phyloP scores from a whole-genome alignment of 2,888 invertebrate species.

The Sesamia inferens region DNA sequence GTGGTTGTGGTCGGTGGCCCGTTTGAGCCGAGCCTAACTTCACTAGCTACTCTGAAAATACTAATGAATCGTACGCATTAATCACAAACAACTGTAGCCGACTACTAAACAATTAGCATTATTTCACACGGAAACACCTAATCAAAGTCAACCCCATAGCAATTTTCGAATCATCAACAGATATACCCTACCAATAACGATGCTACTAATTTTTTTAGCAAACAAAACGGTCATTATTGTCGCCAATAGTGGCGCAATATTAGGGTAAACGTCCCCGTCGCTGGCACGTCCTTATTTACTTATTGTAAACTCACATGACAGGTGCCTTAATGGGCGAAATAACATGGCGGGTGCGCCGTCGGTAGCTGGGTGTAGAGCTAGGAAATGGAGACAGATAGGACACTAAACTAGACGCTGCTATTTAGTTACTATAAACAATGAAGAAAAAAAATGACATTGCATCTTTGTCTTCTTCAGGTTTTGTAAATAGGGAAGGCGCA shows the following conservation, averaged over 20 bases:
- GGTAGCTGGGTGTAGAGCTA: conserved; percentile 71
- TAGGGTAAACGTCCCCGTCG: conserved; percentile 80
- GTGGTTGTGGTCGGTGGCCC: too few species aligned
- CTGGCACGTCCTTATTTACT: conserved; percentile 87
- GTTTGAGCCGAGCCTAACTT: too few species aligned
- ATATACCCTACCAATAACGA: conserved; percentile 66
- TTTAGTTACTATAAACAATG: not conserved
- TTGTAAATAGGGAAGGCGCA: too few species aligned
- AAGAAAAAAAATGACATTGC: too few species aligned
- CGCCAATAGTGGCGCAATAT: conserved; percentile 86
- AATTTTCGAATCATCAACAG: conserved; percentile 55
- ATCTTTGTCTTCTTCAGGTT: not conserved
- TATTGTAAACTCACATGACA: conserved; percentile 90
- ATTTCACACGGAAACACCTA: conserved; percentile 4
- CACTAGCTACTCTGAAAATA: not conserved
- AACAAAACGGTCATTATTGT: conserved; percentile 82
- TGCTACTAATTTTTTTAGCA: conserved; percentile 81
- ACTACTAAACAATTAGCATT: not conserved
- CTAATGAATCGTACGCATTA: not conserved
- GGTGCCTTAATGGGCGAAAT: conserved; percentile 89
- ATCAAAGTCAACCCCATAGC: conserved; percentile 19
- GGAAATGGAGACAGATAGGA: conserved; percentile 4
- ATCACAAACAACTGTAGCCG: too few species aligned
- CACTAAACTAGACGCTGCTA: not conserved
- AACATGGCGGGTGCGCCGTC: conserved; percentile 87